Conservation (phyloP, 2,888 invertebrate genomes). For the Amphipoea oculea region DNA sequence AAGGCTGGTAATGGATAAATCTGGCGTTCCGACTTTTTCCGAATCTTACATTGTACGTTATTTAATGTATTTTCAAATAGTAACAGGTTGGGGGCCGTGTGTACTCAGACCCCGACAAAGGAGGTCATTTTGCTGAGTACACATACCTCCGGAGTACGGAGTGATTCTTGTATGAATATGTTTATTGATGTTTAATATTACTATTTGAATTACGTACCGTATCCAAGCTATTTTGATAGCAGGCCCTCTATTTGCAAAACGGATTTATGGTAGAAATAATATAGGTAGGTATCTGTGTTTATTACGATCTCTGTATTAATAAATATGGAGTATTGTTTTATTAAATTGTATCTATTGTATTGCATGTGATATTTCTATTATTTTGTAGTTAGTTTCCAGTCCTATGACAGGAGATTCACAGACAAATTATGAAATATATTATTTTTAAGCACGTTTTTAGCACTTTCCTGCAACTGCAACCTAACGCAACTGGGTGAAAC, state of each 20-base stretch:
- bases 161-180: conserved; percentile 52
- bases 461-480: neutral
- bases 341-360: conserved; percentile 3
- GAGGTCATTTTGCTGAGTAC: conserved; percentile 56
- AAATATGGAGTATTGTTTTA: neutral
- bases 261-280: conserved; percentile 5
- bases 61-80: conserved; percentile 52
- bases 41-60: conserved; percentile 25
- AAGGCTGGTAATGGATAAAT: conserved; percentile 17
- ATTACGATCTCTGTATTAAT: neutral
- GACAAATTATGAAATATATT: neutral
- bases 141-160: conserved; percentile 44
- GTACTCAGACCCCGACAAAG: conserved; percentile 38
- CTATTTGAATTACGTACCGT: conserved; percentile 50
- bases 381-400: neutral
- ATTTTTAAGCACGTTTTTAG: neutral
- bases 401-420: neutral
- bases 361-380: too few relatives aligned
- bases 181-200: conserved; percentile 61
- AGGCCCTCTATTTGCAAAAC: conserved; percentile 18
- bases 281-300: neutral
- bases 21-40: neutral
- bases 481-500: neutral
- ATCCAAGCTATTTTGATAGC: conserved; percentile 37
- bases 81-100: conserved; percentile 32